Base-by-base conservation (phyloP, 2,888 invertebrate species). In the Polyploca ridens region DNA sequence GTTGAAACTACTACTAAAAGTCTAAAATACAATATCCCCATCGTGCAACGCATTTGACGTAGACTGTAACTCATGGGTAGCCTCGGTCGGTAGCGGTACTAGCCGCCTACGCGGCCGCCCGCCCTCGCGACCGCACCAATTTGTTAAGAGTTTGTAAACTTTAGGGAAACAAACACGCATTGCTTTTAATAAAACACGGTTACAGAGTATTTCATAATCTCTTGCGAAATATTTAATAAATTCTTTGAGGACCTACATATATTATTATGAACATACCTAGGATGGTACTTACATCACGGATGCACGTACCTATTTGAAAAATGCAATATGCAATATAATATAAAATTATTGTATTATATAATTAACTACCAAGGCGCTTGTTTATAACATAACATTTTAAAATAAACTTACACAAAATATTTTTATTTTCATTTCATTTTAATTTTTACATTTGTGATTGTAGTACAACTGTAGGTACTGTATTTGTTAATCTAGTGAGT, bases 101-200 rank as follows among this genome's bases (percentile, higher is more conserved):
- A 63, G 64, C 66, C 64, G 62, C 64, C 33, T 62, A 41, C 64
- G 63, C 63, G 66, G 38, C 41, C n/a, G 49, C 65, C 68, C 66
- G 57, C 59, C 62, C 63, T 60, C 67, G 64, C 64, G 35, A 27
- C 61, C 54, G 57, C 61, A 19, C 68, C 69, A 66, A 67, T 74
- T 67, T 71, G n/a, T 38, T 11, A 13, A 27, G 44, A 27, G 19
- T 27, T 61, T 44, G 35, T 16, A 10, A 35, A 61, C 64, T 66
- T 63, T 67, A 79, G 71, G 70, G 73, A 82, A 83, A 79, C 79
- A 79, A 73, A 14, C 46, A n/a, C 72, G 71, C 80, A 82, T 41
- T 80, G 77, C 72, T 66, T 69, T 83, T 83, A 82, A 81, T 84
- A 80, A 75, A 74, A 72, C 73, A 77, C 63, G 71, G 72, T 68